phyloP scores from a whole-genome alignment of 1,140 invertebrate genomes.

The Berghia stephanieae region DNA sequence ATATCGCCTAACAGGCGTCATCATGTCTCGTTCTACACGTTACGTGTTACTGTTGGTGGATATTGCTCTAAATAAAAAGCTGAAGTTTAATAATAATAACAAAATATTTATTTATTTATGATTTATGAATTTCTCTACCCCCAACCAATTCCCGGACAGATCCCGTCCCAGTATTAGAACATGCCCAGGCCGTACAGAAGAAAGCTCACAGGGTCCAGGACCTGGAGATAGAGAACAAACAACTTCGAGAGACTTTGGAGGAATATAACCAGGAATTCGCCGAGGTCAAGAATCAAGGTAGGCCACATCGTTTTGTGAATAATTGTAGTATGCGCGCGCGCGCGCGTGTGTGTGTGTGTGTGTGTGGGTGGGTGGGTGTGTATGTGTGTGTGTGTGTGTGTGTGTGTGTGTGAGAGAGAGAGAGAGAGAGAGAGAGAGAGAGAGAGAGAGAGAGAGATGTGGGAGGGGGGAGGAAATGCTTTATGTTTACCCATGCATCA shows the following conservation, averaged over 20 bases:
- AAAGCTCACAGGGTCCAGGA: constrained; percentile 67
- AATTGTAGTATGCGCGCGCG: not conserved
- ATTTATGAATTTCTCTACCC: too few relatives aligned
- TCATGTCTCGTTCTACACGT: too few relatives aligned
- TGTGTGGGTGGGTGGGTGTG: not conserved
- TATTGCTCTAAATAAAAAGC: too few relatives aligned
- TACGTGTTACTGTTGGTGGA: too few relatives aligned
- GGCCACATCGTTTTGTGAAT: too few relatives aligned
- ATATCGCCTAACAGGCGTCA: too few relatives aligned
- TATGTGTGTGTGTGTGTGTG: not conserved
- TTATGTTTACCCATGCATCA: too few relatives aligned
- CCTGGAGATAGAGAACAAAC: constrained; percentile 71
- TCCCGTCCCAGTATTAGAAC: constrained; percentile 68
- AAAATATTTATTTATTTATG: too few relatives aligned
- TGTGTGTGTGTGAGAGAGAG: not conserved
- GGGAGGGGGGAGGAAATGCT: not conserved
- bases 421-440: constrained; percentile 24
- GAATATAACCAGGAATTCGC: constrained; percentile 72
- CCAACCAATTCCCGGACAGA: constrained; percentile 57
- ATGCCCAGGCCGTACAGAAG: constrained; percentile 68
- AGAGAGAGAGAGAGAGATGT: constrained; percentile 13
- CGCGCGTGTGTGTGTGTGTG: not conserved
- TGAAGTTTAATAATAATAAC: too few relatives aligned
- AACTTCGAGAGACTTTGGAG: constrained; percentile 69
- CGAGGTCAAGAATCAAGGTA: constrained; percentile 71